Evolutionary conservation across 2,888 invertebrate species (phyloP).

Genomic region (Lochmaea crataegi): DNA sequence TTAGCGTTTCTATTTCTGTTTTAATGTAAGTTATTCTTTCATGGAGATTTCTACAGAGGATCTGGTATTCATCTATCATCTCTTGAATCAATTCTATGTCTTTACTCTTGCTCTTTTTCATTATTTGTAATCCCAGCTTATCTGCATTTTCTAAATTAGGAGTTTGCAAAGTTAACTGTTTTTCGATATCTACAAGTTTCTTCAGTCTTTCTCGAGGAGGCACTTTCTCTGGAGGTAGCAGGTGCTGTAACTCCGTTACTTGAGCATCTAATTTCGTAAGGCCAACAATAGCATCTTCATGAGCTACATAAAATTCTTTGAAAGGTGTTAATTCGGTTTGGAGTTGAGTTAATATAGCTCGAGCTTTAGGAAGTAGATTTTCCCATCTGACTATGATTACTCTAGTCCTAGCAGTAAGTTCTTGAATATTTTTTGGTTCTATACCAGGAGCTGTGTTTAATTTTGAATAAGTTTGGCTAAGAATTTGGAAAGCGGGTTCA

Average conservation of each 20-base stretch:
- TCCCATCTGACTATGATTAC: slow-evolving; percentile 74
- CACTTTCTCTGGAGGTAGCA: slow-evolving; percentile 66
- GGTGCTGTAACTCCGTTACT: slow-evolving; percentile 76
- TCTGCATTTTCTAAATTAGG: slow-evolving; percentile 70
- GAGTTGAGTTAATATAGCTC: slow-evolving; percentile 70
- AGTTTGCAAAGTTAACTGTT: slow-evolving; percentile 69
- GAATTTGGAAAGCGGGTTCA: slow-evolving; percentile 69
- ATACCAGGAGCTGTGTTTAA: slow-evolving; percentile 75
- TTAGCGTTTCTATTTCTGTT: slow-evolving; percentile 61
- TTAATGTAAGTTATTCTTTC: slow-evolving; percentile 67
- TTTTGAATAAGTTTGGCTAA: slow-evolving; percentile 78
- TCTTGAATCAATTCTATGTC: slow-evolving; percentile 70
- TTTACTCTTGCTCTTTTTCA: slow-evolving; percentile 69
- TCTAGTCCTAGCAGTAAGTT: slow-evolving; percentile 72
- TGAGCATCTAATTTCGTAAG: slow-evolving; percentile 79
- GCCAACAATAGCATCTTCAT: slow-evolving; percentile 77
- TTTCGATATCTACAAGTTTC: slow-evolving; percentile 69
- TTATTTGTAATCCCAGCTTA: slow-evolving; percentile 70
- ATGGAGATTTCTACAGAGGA: slow-evolving; percentile 73
- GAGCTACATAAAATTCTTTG: slow-evolving; percentile 77
- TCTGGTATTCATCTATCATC: slow-evolving; percentile 75
- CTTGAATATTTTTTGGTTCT: slow-evolving; percentile 76
- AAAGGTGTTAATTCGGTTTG: slow-evolving; percentile 72
- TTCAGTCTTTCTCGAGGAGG: slow-evolving; percentile 63
- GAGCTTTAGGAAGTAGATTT: slow-evolving; percentile 71